Evolutionary conservation across 2,888 invertebrate genomes (phyloP).

Genomic region (Gisinianus flammeolus): DNA sequence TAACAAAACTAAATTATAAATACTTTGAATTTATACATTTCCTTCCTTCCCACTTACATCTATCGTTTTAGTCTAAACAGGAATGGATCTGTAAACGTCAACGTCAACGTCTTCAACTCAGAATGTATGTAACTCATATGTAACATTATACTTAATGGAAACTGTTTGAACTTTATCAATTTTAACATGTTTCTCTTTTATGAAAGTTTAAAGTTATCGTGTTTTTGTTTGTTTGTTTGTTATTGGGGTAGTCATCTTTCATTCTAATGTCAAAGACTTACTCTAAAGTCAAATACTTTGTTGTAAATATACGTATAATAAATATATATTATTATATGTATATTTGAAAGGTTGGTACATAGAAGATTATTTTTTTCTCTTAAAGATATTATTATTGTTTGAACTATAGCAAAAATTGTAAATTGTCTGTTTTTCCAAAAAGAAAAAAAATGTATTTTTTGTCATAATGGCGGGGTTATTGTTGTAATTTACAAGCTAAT

Average conservation of each 20-base stretch:
- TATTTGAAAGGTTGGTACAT: constrained; percentile 4
- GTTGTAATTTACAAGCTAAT: neutral
- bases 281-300: neutral
- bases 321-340: too few species aligned
- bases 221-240: neutral
- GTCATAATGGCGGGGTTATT: constrained; percentile 1
- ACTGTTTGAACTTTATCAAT: constrained; percentile 2
- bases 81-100: neutral
- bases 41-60: too few species aligned
- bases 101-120: neutral
- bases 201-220: constrained; percentile 2
- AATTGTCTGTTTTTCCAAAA: neutral
- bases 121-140: neutral
- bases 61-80: neutral
- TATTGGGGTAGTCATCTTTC: neutral
- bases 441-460: neutral
- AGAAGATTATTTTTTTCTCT: too few species aligned
- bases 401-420: constrained; percentile 14
- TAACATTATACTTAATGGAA: neutral
- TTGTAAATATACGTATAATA: too few species aligned
- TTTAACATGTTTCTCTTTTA: neutral
- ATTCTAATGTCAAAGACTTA: neutral
- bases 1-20: neutral
- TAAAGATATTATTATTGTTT: neutral
- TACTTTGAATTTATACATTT: neutral